phyloP scores from a whole-genome alignment of 37 sponge, comb jelly and placozoan genomes.

The Axinella damicornis region DNA sequence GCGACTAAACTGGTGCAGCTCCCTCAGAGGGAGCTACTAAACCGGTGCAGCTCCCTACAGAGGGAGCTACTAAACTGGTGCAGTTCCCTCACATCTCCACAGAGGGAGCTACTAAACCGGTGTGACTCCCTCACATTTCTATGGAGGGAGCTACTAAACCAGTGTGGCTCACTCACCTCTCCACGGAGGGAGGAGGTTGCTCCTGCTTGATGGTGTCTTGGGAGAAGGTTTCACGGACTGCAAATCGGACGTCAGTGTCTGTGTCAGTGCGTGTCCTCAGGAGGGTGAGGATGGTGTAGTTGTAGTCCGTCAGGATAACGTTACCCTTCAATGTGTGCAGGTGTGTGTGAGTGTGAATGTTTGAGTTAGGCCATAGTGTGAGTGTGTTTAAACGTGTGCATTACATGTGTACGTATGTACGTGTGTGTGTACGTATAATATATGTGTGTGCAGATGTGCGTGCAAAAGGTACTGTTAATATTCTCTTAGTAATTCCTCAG shows the following conservation, averaged over 20 bases:
- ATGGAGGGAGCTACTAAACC: too few relatives aligned
- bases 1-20: too few relatives aligned
- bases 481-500: too few relatives aligned
- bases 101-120: too few relatives aligned
- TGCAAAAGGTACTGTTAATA: too few relatives aligned
- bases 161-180: slow-evolving; percentile 41
- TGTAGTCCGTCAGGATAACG: slow-evolving; percentile 86
- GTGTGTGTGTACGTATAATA: background rate
- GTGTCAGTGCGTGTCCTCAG: slow-evolving; percentile 83
- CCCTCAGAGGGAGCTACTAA: too few relatives aligned
- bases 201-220: slow-evolving; percentile 65
- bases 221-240: slow-evolving; percentile 82
- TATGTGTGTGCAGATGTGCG: too few relatives aligned
- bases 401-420: background rate
- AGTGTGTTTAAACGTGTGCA: background rate
- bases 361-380: background rate
- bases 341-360: background rate
- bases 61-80: too few relatives aligned
- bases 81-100: too few relatives aligned
- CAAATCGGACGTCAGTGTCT: slow-evolving; percentile 88
- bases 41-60: too few relatives aligned
- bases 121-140: too few relatives aligned
- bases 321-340: slow-evolving; percentile 72
- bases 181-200: slow-evolving; percentile 58
- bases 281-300: slow-evolving; percentile 83